phyloP scores from a whole-genome alignment of 2,797 vertebrate species.

The Anisognathus igniventris region DNA sequence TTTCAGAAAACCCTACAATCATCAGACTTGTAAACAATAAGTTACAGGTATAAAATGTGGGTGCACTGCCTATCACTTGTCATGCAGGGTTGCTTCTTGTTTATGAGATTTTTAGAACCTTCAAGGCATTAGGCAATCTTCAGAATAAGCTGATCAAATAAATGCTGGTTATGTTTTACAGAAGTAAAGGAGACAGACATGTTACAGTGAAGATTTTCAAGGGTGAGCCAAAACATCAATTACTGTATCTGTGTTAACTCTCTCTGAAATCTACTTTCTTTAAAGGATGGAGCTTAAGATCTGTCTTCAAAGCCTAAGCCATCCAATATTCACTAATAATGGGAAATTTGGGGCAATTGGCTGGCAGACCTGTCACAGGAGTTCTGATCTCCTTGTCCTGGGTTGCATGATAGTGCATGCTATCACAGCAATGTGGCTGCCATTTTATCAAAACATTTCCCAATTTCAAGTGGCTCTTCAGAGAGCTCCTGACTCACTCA shows the following conservation, averaged over 20 bases:
- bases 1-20: background rate
- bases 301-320: background rate
- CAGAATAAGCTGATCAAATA: background rate
- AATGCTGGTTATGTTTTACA: background rate
- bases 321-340: background rate
- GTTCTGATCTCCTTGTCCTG: background rate
- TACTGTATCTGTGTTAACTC: background rate
- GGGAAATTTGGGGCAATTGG: background rate
- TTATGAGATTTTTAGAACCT: background rate
- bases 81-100: background rate
- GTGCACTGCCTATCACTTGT: background rate
- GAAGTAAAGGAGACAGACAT: background rate
- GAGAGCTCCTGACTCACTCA: background rate
- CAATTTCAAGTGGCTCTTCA: background rate
- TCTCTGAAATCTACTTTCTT: background rate
- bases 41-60: background rate
- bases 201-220: background rate
- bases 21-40: background rate
- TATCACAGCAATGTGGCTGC: background rate
- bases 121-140: background rate
- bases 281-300: background rate
- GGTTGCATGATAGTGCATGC: background rate
- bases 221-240: background rate
- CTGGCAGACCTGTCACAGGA: background rate
- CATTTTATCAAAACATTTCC: background rate